Conservation (phyloP, 92 coral and sea anemone species). For the Palythoa caribaeorum region DNA sequence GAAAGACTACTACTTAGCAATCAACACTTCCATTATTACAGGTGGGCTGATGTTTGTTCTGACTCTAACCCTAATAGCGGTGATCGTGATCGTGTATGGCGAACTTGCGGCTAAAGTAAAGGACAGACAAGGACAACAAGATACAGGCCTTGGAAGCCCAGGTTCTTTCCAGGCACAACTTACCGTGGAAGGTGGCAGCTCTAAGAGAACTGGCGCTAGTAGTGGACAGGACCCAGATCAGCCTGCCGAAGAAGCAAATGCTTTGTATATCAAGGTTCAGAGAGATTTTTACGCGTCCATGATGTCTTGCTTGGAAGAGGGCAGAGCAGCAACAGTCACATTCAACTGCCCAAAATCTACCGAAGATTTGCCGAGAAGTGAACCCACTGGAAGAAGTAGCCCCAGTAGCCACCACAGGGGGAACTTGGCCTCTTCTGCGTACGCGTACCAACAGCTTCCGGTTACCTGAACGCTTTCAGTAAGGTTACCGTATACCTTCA, state of each 20-base stretch:
- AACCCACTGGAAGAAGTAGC: not conserved
- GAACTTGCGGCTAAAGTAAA: slow-evolving; percentile 31
- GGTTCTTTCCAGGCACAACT: slow-evolving; percentile 21
- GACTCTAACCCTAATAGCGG: slow-evolving; percentile 8
- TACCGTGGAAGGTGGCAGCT: slow-evolving; percentile 16
- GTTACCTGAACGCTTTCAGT: not conserved
- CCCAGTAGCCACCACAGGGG: slow-evolving; percentile 20
- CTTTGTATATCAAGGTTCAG: slow-evolving; percentile 1
- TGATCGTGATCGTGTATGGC: slow-evolving; percentile 11
- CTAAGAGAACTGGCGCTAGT: slow-evolving; percentile 16
- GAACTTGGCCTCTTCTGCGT: not conserved
- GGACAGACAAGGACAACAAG: slow-evolving; percentile 3
- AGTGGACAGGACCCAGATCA: slow-evolving; percentile 21
- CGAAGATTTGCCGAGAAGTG: not conserved
- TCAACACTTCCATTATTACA: slow-evolving; percentile 21
- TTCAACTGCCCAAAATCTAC: not conserved
- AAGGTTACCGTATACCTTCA: no score
- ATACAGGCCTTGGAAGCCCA: not conserved
- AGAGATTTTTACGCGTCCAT: slow-evolving; percentile 24
- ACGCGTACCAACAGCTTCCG: not conserved
- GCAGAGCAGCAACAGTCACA: slow-evolving; percentile 23
- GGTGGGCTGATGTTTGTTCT: slow-evolving; percentile 35
- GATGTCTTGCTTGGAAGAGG: slow-evolving; percentile 38
- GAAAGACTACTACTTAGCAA: not conserved
- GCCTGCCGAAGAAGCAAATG: not conserved